Evolutionary conservation across 2,888 invertebrate genomes (phyloP).

Genomic region (Cheilosia vernalis): DNA sequence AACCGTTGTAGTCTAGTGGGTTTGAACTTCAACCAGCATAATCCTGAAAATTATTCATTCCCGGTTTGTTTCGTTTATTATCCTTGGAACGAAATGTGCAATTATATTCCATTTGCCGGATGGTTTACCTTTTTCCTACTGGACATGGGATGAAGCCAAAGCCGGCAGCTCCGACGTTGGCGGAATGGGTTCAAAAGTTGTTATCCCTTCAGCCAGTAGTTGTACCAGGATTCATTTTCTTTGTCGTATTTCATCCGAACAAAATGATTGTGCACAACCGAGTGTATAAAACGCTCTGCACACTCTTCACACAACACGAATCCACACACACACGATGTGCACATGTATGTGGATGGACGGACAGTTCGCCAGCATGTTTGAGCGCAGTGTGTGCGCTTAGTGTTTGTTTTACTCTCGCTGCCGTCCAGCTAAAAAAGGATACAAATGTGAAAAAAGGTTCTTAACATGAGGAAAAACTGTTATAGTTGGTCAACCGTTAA

Average conservation of each 20-base stretch:
- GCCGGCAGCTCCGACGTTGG: slow-evolving; percentile 8
- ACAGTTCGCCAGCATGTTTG: slow-evolving; percentile 44
- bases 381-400: slow-evolving; percentile 17
- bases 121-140: slow-evolving; percentile 69
- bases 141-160: slow-evolving; percentile 26
- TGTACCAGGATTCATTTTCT: slow-evolving; percentile 64
- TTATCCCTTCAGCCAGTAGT: slow-evolving; percentile 49
- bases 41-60: slow-evolving; percentile 74
- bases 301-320: not conserved
- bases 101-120: slow-evolving; percentile 75
- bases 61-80: slow-evolving; percentile 74
- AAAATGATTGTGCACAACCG: slow-evolving; percentile 64
- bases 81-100: slow-evolving; percentile 74
- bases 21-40: slow-evolving; percentile 73
- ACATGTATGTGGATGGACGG: not conserved
- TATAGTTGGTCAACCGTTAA: slow-evolving; percentile 74
- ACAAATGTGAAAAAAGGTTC: slow-evolving; percentile 61
- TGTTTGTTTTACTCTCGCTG: slow-evolving; percentile 54
- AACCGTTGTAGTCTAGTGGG: slow-evolving; percentile 35
- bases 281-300: slow-evolving; percentile 51
- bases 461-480: slow-evolving; percentile 68
- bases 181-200: slow-evolving; percentile 42
- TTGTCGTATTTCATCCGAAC: slow-evolving; percentile 61
- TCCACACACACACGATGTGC: not conserved
- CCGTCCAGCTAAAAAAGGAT: slow-evolving; percentile 37